phyloP scores from a whole-genome alignment of 2,113 vertebrate species.

The Oophaga pumilio region DNA sequence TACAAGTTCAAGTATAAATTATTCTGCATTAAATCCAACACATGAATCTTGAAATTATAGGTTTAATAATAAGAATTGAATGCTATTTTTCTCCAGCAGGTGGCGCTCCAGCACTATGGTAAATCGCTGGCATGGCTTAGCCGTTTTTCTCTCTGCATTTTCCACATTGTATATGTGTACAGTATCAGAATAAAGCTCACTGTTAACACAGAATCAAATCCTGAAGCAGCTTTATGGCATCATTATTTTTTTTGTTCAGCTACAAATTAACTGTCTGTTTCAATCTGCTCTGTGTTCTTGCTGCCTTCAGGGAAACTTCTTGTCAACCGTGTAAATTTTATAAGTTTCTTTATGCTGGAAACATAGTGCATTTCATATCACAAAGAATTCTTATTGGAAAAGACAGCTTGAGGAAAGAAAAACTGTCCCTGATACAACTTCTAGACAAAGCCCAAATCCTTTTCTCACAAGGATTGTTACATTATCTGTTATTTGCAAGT shows the following conservation, averaged over 20 bases:
- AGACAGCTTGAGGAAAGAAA: constrained; percentile 31
- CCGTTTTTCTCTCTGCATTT: constrained; percentile 38
- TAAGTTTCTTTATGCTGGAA: constrained; percentile 50
- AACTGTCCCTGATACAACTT: constrained; percentile 17
- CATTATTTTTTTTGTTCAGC: constrained; percentile 70
- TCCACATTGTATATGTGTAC: constrained; percentile 61
- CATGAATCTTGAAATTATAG: too few relatives aligned
- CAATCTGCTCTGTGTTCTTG: constrained; percentile 64
- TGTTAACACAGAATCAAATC: constrained; percentile 64
- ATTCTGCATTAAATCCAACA: neutral
- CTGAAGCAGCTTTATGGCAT: constrained; percentile 69
- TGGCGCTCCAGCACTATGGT: constrained; percentile 61
- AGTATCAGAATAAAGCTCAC: constrained; percentile 59
- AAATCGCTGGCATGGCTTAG: neutral
- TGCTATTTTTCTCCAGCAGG: constrained; percentile 62
- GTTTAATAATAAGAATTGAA: neutral
- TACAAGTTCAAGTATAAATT: neutral
- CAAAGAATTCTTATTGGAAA: constrained; percentile 50
- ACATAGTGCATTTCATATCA: constrained; percentile 49
- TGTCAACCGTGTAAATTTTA: constrained; percentile 66
- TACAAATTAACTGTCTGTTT: constrained; percentile 71
- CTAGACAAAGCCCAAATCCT: neutral
- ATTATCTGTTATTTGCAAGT: neutral
- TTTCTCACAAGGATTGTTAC: neutral
- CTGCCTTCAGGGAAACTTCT: constrained; percentile 67